phyloP scores from a whole-genome alignment of 2,113 vertebrate genomes.

The Phylloscopus whistleri region DNA sequence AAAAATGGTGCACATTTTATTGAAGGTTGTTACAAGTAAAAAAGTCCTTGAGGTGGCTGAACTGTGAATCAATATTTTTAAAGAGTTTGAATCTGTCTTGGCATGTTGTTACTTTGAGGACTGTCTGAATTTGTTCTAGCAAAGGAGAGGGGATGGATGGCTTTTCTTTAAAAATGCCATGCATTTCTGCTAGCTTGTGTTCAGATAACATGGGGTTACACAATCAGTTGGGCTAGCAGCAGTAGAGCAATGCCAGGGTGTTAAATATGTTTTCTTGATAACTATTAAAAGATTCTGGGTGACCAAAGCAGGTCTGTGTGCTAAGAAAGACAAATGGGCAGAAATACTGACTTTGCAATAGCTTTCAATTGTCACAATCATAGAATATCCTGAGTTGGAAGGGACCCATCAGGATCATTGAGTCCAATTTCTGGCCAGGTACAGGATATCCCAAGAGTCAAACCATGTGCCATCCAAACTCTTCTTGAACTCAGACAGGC shows the following conservation, averaged over 20 bases:
- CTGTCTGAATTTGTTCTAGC: not conserved
- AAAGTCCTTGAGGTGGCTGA: not conserved
- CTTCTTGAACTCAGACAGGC: not conserved
- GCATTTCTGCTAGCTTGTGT: not conserved
- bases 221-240: not conserved
- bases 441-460: too few relatives aligned
- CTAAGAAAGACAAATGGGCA: not conserved
- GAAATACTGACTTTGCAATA: not conserved
- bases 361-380: not conserved
- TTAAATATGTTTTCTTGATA: not conserved
- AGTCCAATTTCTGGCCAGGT: not conserved
- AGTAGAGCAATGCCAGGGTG: not conserved
- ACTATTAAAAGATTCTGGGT: not conserved
- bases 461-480: not conserved
- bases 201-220: not conserved
- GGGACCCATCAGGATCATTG: not conserved
- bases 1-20: not conserved
- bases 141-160: not conserved
- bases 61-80: not conserved
- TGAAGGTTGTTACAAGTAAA: not conserved
- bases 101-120: not conserved
- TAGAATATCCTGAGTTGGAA: not conserved
- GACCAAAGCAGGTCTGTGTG: not conserved
- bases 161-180: not conserved
- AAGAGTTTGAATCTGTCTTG: not conserved